phyloP scores from a whole-genome alignment of 2,113 vertebrate genomes.

The Crocuta crocuta region DNA sequence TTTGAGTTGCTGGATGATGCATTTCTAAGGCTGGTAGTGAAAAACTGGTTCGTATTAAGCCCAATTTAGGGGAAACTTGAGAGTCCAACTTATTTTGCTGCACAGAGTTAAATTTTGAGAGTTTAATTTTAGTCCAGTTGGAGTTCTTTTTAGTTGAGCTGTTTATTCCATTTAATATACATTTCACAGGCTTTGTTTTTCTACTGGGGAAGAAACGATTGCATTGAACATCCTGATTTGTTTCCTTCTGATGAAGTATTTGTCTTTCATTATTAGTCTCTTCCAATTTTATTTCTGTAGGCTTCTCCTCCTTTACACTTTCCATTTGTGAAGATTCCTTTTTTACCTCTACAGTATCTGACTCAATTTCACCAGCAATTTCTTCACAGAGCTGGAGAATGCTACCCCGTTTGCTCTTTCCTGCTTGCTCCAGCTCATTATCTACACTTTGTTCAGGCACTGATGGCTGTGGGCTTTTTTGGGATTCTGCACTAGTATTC shows the following conservation, averaged over 20 bases:
- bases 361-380: conserved; percentile 98
- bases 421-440: conserved; percentile 71
- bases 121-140: conserved; percentile 98
- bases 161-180: conserved; percentile 90
- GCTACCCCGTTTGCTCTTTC: conserved; percentile 92
- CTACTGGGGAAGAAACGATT: conserved; percentile 97
- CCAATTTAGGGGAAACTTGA: conserved; percentile 79
- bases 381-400: conserved; percentile 98
- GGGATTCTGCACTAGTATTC: conserved; percentile 80
- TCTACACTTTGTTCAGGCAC: conserved; percentile 73
- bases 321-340: conserved; percentile 85
- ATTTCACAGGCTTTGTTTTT: conserved; percentile 93
- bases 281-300: conserved; percentile 66
- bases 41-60: conserved; percentile 80
- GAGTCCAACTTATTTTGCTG: conserved; percentile 83
- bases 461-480: conserved; percentile 77
- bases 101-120: conserved; percentile 87
- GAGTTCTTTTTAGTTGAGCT: conserved; percentile 87
- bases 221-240: conserved; percentile 86
- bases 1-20: conserved; percentile 76
- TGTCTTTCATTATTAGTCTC: conserved; percentile 74
- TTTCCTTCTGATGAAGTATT: conserved; percentile 78
- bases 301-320: conserved; percentile 78
- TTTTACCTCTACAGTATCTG: conserved; percentile 95
- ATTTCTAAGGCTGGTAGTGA: conserved; percentile 81